phyloP scores from a whole-genome alignment of 2,888 invertebrate genomes.

The Euplagia quadripunctaria region DNA sequence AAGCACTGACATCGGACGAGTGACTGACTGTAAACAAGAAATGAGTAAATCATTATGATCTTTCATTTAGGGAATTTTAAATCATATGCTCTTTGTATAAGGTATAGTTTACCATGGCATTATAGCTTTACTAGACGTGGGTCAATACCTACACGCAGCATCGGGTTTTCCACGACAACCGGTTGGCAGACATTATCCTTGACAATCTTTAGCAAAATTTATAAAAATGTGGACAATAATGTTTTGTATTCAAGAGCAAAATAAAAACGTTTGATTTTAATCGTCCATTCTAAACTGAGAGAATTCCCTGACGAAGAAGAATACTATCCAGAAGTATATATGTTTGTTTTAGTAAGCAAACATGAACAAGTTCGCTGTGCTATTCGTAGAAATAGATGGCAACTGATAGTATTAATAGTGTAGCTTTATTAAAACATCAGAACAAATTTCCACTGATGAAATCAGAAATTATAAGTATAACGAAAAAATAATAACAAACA shows the following conservation, averaged over 20 bases:
- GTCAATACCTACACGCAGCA: conserved; percentile 20
- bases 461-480: background rate
- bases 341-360: background rate
- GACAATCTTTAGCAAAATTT: conserved; percentile 22
- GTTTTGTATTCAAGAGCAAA: background rate
- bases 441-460: background rate
- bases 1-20: conserved; percentile 38
- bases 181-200: conserved; percentile 48
- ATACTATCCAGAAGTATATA: background rate
- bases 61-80: conserved; percentile 19
- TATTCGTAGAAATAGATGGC: background rate
- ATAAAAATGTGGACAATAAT: conserved; percentile 9
- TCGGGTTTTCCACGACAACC: conserved; percentile 50
- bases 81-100: conserved; percentile 15
- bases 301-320: background rate
- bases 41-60: conserved; percentile 9
- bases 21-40: conserved; percentile 61
- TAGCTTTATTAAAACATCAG: background rate
- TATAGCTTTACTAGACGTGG: conserved; percentile 13
- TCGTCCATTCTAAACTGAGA: background rate
- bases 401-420: background rate
- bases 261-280: background rate
- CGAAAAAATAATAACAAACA: background rate
- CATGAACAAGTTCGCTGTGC: background rate
- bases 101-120: conserved; percentile 26